Evolutionary conservation across 2,888 invertebrate genomes (phyloP).

Genomic region (Neoaliturus tenellus): DNA sequence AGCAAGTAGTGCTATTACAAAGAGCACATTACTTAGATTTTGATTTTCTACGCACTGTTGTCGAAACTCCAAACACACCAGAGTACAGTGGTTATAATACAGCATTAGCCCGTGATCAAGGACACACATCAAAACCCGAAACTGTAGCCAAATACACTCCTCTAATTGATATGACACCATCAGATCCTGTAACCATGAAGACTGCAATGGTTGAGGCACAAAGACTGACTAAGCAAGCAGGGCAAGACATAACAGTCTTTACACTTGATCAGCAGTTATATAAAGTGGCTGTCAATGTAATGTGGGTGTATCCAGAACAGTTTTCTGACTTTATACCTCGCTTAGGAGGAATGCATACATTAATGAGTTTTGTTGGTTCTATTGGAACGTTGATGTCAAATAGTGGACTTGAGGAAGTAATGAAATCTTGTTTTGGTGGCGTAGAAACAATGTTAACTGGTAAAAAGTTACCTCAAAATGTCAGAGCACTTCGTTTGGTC

Average conservation of each 20-base stretch:
- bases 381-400: conserved; percentile 30
- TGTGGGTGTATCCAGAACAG: neutral
- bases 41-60: too few relatives aligned
- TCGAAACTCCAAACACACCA: too few relatives aligned
- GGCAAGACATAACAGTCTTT: neutral
- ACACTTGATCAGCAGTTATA: neutral
- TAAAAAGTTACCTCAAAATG: conserved; percentile 42
- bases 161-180: neutral
- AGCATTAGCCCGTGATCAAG: too few relatives aligned
- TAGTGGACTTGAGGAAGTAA: neutral
- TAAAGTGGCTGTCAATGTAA: neutral
- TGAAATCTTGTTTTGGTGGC: conserved; percentile 5
- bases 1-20: too few relatives aligned
- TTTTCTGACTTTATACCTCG: neutral
- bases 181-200: neutral
- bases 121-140: too few relatives aligned
- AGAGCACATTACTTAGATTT: too few relatives aligned
- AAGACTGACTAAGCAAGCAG: neutral
- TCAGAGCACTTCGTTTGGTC: conserved; percentile 11
- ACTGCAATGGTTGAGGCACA: neutral
- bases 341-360: neutral
- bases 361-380: conserved; percentile 24
- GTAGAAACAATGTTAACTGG: neutral
- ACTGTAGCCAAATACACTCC: neutral
- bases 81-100: too few relatives aligned